Percentiles rank a stretch among this genome's conserved stretches.
These are phyloP conservation scores for Eupeodes latifasciatus DNA, from an alignment of 2,888 invertebrate genomes.

Conservation along the genomic window DNA sequence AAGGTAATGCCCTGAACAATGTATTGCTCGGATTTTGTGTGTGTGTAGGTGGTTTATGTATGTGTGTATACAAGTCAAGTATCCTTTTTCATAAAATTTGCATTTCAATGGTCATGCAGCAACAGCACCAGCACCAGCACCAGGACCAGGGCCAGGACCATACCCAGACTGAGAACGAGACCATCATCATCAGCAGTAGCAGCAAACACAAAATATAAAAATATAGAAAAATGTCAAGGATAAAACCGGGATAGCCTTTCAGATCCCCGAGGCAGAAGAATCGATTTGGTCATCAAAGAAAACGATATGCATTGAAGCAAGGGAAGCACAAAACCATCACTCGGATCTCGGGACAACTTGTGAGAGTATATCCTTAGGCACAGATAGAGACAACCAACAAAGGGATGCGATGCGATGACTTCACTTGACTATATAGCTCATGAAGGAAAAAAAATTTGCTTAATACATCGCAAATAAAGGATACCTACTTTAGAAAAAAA, in stretches of 20 bases:
- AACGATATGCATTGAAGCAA: constrained; percentile 5
- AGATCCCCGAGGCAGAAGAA: constrained; percentile 48
- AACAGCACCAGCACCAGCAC: neutral
- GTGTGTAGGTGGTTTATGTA: neutral
- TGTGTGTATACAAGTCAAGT: constrained; percentile 19
- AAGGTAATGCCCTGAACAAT: neutral
- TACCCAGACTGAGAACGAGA: too few relatives aligned
- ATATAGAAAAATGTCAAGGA: constrained; percentile 44
- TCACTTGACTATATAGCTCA: constrained; percentile 24
- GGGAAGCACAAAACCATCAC: constrained; percentile 30
- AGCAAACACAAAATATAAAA: constrained; percentile 7
- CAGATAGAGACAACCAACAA: constrained; percentile 22
- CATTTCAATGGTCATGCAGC: constrained; percentile 64
- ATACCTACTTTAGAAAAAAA: too few relatives aligned
- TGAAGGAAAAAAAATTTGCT: constrained; percentile 46
- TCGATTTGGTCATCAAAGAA: constrained; percentile 48
- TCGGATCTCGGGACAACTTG: constrained; percentile 31
- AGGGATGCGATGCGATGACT: constrained; percentile 17
- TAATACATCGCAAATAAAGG: constrained; percentile 59
- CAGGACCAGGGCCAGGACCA: neutral
- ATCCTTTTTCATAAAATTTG: constrained; percentile 62
- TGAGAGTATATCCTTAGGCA: constrained; percentile 48
- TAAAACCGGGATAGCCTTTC: constrained; percentile 13
- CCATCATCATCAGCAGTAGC: constrained; percentile 1
- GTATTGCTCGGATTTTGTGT: constrained; percentile 7